Base-by-base conservation (phyloP, 2,797 vertebrate genomes). In the Crotalus adamanteus region DNA sequence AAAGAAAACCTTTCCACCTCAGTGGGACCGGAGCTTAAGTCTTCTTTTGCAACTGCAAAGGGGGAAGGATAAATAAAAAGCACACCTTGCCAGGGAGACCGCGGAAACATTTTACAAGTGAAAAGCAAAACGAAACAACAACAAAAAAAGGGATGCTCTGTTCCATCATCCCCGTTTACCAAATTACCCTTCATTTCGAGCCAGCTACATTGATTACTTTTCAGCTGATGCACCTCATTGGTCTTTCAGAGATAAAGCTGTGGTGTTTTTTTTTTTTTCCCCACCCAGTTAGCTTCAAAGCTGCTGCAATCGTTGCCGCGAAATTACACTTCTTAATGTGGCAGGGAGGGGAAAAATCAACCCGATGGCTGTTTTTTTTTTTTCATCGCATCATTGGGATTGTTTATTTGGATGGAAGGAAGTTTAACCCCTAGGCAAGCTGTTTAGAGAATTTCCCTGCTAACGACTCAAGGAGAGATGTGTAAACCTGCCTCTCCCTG, bases 221-320 rank as follows among this genome's bases (percentile, higher is more conserved):
- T 47, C 9, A 3, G 20, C 20, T 42, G 73, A 22, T 78, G 18
- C 73, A 78, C 7, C 73, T 22, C 73, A 37, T 73, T 37, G 69
- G 31, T 73, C 65, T 37, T 37, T n/a, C 31, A 7, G 31, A 3
- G 2, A 37, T 73, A 20, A 73, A 73, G 37, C 2, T 16, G 61
- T 12, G 3, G 9, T 12, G 11, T 63, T 28, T 0, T 12, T 13
- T 11, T 61, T 61, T 61, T 61, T 2, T 1, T 18, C 1, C 1
- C 13, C 31, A 3, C 69, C 31, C 69, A 42, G 31, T 8, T 37
- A 42, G 16, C 16, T 73, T 73, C n/a, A 69, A 69, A 69, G n/a
- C 13, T 2, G 13, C 65, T 31, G 63, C 28, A 14, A 14, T 65
- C 5, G 6, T 73, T 37, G 31, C 69, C 16, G 0, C 1, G 16